Evolutionary conservation across 2,113 vertebrate species (phyloP).

Genomic region (Oncorhynchus clarkii): DNA sequence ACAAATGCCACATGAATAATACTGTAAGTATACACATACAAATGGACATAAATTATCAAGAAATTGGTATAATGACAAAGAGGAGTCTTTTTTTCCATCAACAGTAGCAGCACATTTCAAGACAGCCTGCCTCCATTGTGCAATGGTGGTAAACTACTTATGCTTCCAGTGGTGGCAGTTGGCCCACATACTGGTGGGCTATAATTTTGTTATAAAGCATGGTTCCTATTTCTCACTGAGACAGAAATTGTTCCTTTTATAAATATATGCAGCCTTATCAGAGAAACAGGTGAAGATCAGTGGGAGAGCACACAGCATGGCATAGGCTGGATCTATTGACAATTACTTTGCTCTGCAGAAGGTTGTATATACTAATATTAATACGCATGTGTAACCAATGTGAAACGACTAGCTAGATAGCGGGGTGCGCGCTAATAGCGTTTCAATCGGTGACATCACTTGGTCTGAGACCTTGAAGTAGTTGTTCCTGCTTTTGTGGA

Average conservation of each 20-base stretch:
- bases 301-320: background rate
- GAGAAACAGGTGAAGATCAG: slow-evolving; percentile 22
- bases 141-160: slow-evolving; percentile 29
- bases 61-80: no score
- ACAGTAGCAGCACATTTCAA: background rate
- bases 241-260: slow-evolving; percentile 29
- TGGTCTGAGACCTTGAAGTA: no score
- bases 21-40: no score
- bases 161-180: slow-evolving; percentile 35
- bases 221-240: slow-evolving; percentile 26
- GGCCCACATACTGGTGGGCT: slow-evolving; percentile 21
- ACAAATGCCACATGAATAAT: no score
- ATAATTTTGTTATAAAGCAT: slow-evolving; percentile 45
- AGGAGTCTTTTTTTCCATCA: background rate
- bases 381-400: no score
- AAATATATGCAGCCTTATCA: slow-evolving; percentile 17
- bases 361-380: slow-evolving; percentile 1
- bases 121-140: background rate
- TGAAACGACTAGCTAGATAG: no score
- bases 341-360: slow-evolving; percentile 24
- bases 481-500: no score
- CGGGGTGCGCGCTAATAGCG: no score
- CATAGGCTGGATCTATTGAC: slow-evolving; percentile 23
- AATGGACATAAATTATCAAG: background rate
- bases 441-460: no score